These are phyloP conservation scores for Andricus curvator DNA, from an alignment of 2,888 invertebrate species.

Conservation along the genomic window DNA sequence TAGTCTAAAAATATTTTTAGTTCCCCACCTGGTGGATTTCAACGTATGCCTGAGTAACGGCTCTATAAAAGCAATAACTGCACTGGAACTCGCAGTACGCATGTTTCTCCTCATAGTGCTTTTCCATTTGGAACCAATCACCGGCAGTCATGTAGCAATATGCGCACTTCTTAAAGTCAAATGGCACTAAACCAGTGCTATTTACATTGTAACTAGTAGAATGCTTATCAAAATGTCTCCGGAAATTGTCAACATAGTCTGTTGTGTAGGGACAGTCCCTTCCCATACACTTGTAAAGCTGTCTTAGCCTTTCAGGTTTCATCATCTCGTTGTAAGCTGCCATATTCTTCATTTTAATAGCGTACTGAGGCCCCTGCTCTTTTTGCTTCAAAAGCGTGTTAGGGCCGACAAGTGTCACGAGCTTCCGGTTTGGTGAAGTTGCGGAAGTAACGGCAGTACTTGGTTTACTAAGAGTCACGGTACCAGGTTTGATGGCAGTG, in stretches of 20 bases:
- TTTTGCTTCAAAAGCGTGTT: constrained; percentile 47
- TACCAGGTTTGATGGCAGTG: constrained; percentile 10
- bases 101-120: constrained; percentile 83
- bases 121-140: constrained; percentile 78
- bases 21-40: constrained; percentile 80
- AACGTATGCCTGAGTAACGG: constrained; percentile 82
- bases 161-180: constrained; percentile 80
- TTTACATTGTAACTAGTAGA: constrained; percentile 43
- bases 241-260: constrained; percentile 71
- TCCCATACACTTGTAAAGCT: constrained; percentile 81
- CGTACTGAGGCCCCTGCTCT: constrained; percentile 47
- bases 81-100: constrained; percentile 83
- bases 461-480: constrained; percentile 12
- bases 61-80: constrained; percentile 85
- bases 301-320: constrained; percentile 71
- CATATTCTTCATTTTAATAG: constrained; percentile 65
- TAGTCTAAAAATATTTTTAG: not conserved
- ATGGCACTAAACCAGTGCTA: constrained; percentile 72
- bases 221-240: constrained; percentile 77
- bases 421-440: constrained; percentile 55
- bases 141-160: constrained; percentile 81
- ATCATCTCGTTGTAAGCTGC: constrained; percentile 74
- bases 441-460: constrained; percentile 9
- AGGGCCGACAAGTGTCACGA: constrained; percentile 65
- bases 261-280: constrained; percentile 79